A percentile compares a stretch with the other conserved stretches of the same genome.
Conservation (phyloP, 2,888 invertebrate genomes). For the Pelosia muscerda region DNA sequence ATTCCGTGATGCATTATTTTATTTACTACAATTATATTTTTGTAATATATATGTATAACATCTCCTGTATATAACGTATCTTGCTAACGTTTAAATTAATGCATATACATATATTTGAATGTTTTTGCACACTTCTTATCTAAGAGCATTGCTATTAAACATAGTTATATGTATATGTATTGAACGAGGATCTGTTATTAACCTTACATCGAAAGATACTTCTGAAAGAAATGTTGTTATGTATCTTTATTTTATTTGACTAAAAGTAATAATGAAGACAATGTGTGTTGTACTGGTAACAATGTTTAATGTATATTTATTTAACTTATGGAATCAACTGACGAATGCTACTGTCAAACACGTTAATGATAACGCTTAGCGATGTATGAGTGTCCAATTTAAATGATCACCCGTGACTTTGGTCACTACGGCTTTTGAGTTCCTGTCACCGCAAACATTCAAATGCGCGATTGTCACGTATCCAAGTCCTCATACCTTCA, state of each 20-base stretch:
- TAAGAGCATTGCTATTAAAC: neutral
- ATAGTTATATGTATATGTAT: slow-evolving; percentile 34
- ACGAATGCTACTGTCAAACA: slow-evolving; percentile 19
- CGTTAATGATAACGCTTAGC: neutral
- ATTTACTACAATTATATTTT: slow-evolving; percentile 22
- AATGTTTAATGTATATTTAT: slow-evolving; percentile 60
- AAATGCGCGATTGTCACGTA: too few species aligned
- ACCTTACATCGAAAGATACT: slow-evolving; percentile 32
- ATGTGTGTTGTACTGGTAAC: slow-evolving; percentile 63
- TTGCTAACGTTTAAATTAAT: slow-evolving; percentile 12
- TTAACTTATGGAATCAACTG: slow-evolving; percentile 46
- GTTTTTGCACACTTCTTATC: neutral
- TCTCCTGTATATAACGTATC: slow-evolving; percentile 8
- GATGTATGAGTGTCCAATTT: neutral
- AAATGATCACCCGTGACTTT: neutral
- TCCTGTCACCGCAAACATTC: too few species aligned
- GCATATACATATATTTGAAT: slow-evolving; percentile 24
- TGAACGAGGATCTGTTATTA: slow-evolving; percentile 11
- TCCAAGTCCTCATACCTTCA: too few species aligned
- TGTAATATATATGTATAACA: slow-evolving; percentile 21
- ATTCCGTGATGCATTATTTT: slow-evolving; percentile 17
- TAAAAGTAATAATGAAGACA: slow-evolving; percentile 63
- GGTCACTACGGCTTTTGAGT: too few species aligned
- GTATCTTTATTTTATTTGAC: slow-evolving; percentile 30
- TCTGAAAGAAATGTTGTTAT: slow-evolving; percentile 25